Evolutionary conservation across 2,888 invertebrate genomes (phyloP).

Genomic region (Tryphoninae sp.): DNA sequence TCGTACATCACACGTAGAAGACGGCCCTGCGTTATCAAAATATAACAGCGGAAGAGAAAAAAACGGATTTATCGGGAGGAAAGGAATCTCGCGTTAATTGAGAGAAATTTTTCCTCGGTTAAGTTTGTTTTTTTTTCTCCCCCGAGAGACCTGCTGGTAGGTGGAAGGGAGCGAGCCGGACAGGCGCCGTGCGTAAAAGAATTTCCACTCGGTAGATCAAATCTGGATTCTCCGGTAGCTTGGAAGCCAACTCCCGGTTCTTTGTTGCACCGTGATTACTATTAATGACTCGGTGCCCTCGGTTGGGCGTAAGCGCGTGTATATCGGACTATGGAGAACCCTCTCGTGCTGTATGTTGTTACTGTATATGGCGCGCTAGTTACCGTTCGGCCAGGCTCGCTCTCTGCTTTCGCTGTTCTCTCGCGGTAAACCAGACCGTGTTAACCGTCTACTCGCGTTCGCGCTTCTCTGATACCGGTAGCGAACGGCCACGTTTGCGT

Average conservation of each 20-base stretch:
- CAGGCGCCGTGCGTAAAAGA: constrained; percentile 53
- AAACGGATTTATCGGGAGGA: constrained; percentile 49
- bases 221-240: constrained; percentile 57
- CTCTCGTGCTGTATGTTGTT: constrained; percentile 34
- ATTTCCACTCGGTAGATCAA: constrained; percentile 67
- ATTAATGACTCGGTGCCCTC: constrained; percentile 65
- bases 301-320: constrained; percentile 44
- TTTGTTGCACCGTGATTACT: constrained; percentile 68
- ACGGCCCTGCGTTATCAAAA: constrained; percentile 26
- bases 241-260: constrained; percentile 59
- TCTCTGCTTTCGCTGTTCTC: constrained; percentile 68
- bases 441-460: constrained; percentile 64
- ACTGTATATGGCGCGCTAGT: constrained; percentile 55
- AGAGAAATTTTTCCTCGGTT: constrained; percentile 61
- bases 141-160: neutral
- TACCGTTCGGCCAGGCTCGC: constrained; percentile 64
- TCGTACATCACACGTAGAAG: constrained; percentile 35
- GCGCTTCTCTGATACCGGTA: constrained; percentile 45
- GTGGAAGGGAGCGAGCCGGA: constrained; percentile 10
- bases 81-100: constrained; percentile 58
- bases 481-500: constrained; percentile 62
- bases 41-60: constrained; percentile 26
- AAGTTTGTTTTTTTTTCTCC: constrained; percentile 53
- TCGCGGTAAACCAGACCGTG: constrained; percentile 64
- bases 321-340: constrained; percentile 56